These are phyloP conservation scores for Pipistrellus pipistrellus DNA, from an alignment of 2,797 vertebrate species.

Conservation along the genomic window DNA sequence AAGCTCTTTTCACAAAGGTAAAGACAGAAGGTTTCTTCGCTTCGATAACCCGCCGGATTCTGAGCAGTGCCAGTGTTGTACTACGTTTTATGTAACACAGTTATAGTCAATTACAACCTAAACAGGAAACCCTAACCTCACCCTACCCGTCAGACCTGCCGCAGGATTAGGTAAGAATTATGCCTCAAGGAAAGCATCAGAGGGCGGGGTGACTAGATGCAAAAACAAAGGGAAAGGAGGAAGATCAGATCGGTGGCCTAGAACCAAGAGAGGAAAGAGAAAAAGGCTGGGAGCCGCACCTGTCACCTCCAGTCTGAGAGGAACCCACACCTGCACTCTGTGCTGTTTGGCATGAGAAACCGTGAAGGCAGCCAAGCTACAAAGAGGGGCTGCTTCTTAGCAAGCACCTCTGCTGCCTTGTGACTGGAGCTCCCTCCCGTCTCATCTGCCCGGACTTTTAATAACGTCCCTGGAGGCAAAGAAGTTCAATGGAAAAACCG, in stretches of 20 bases:
- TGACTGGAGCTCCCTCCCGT: neutral
- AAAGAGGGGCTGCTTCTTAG: fast-evolving
- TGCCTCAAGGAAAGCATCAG: neutral
- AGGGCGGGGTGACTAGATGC: neutral
- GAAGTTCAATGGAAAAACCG: neutral
- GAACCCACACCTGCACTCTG: neutral
- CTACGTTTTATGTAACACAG: neutral
- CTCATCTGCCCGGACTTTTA: neutral
- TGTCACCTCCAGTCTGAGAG: neutral
- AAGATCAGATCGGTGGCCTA: neutral
- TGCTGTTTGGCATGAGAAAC: neutral
- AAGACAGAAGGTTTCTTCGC: neutral
- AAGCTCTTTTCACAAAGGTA: neutral
- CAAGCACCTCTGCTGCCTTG: neutral
- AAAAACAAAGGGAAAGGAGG: constrained; percentile 20
- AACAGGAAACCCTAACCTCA: neutral
- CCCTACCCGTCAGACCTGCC: neutral
- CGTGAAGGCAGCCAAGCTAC: neutral
- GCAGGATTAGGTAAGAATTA: neutral
- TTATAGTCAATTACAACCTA: neutral
- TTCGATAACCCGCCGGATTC: neutral
- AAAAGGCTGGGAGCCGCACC: neutral
- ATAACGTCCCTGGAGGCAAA: neutral
- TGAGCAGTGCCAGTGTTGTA: neutral
- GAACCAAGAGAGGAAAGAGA: neutral